Percentiles rank a stretch among this genome's conserved stretches.
phyloP scores from a whole-genome alignment of 2,888 invertebrate genomes.

The Tricholauxania praeusta region DNA sequence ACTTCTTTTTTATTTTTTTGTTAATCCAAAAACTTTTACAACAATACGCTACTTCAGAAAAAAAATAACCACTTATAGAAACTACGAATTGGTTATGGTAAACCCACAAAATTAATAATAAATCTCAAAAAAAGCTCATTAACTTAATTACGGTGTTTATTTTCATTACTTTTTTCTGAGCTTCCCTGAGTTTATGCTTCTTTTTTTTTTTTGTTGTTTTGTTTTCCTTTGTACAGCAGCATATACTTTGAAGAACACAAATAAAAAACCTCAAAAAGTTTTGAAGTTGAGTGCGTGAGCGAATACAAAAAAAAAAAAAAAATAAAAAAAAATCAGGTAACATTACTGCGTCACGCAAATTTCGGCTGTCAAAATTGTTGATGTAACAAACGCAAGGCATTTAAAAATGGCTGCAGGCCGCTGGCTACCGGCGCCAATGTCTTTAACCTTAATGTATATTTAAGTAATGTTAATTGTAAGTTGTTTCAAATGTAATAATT shows the following conservation, averaged over 20 bases:
- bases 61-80: too few relatives aligned
- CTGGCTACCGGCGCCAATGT: constrained; percentile 43
- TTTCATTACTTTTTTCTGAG: constrained; percentile 59
- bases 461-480: constrained; percentile 62
- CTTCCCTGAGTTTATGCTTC: constrained; percentile 5
- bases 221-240: not conserved
- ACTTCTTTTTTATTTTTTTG: too few relatives aligned
- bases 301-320: constrained; percentile 7
- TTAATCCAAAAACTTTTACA: too few relatives aligned
- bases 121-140: constrained; percentile 63
- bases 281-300: constrained; percentile 36
- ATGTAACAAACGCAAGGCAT: not conserved
- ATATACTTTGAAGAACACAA: not conserved
- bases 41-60: too few relatives aligned
- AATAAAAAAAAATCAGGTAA: constrained; percentile 20
- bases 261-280: constrained; percentile 8
- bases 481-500: constrained; percentile 8
- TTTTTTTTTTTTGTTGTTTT: not conserved
- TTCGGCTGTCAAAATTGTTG: constrained; percentile 35
- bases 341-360: constrained; percentile 59
- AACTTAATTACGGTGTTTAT: constrained; percentile 65
- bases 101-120: constrained; percentile 53
- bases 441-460: constrained; percentile 62
- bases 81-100: constrained; percentile 38
- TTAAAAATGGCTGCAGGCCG: not conserved